Percentiles rank a stretch among this genome's conserved stretches.
Conservation (phyloP, 2,888 invertebrate species). For the Linnaemya vulpina region DNA sequence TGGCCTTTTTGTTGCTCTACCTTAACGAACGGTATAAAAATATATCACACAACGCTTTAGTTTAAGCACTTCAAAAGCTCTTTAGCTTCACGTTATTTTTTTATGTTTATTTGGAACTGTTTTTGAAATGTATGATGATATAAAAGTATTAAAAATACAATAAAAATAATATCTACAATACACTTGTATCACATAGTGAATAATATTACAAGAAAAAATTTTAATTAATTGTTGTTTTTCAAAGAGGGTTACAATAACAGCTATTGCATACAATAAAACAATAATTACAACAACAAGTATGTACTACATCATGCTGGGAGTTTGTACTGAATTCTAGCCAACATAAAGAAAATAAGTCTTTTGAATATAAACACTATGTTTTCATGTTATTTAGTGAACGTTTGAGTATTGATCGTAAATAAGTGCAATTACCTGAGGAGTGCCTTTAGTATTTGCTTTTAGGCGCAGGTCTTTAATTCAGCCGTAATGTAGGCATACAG, state of each 20-base stretch:
- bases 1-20: conserved; percentile 43
- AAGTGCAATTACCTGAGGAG: conserved; percentile 69
- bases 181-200: neutral
- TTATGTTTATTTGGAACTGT: neutral
- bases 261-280: conserved; percentile 3
- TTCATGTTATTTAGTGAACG: conserved; percentile 30
- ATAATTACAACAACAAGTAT: neutral
- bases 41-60: conserved; percentile 20
- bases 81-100: neutral
- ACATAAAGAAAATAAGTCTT: conserved; percentile 2
- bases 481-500: conserved; percentile 61
- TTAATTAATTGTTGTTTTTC: conserved; percentile 20
- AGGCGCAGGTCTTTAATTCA: conserved; percentile 70
- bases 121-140: conserved; percentile 6
- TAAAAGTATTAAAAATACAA: neutral
- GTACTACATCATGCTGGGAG: neutral
- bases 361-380: conserved; percentile 11
- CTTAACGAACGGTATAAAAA: conserved; percentile 15
- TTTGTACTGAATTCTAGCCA: conserved; percentile 32
- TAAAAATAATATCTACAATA: neutral
- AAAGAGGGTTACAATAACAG: conserved; percentile 1
- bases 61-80: conserved; percentile 25
- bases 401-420: conserved; percentile 68
- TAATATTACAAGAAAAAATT: conserved; percentile 13
- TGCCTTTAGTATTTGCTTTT: conserved; percentile 69